A percentile compares a stretch with the other conserved stretches of the same genome.
Conservation (phyloP, 1,140 invertebrate species). For the Phenacoccus solenopsis region DNA sequence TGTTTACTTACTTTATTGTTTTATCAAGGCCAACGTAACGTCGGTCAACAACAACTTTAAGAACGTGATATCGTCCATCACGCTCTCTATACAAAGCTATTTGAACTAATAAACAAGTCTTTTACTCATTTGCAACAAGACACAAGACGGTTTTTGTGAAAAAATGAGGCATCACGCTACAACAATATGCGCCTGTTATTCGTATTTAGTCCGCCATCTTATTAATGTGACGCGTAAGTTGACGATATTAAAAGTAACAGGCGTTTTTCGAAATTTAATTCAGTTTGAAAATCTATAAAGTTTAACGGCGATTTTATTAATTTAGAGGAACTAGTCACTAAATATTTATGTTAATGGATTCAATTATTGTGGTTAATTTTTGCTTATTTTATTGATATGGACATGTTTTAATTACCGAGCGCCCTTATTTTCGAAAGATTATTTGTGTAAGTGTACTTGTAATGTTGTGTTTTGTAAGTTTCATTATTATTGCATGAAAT, state of each 20-base stretch:
- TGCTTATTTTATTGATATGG: constrained; percentile 19
- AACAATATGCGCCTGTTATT: constrained; percentile 20
- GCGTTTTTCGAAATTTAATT: background rate
- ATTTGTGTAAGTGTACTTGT: background rate
- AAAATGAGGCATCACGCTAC: no score
- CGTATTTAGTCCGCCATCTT: constrained; percentile 25
- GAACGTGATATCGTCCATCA: no score
- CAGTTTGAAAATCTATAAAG: background rate
- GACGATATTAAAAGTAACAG: constrained; percentile 24
- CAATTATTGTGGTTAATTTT: background rate
- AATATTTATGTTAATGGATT: constrained; percentile 10
- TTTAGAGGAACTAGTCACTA: background rate
- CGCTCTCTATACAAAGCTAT: no score
- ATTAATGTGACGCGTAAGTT: constrained; percentile 26
- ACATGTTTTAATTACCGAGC: no score
- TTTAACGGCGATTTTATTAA: background rate
- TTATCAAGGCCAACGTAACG: no score
- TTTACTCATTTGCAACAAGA: no score
- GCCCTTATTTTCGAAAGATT: background rate
- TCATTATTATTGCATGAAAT: no score
- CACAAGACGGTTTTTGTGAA: no score
- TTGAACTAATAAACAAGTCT: no score
- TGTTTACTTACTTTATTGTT: no score
- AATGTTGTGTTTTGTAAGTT: background rate
- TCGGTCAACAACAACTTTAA: no score